These are phyloP conservation scores for Drosophila limbata DNA, from an alignment of 2,888 invertebrate genomes.

Conservation along the genomic window DNA sequence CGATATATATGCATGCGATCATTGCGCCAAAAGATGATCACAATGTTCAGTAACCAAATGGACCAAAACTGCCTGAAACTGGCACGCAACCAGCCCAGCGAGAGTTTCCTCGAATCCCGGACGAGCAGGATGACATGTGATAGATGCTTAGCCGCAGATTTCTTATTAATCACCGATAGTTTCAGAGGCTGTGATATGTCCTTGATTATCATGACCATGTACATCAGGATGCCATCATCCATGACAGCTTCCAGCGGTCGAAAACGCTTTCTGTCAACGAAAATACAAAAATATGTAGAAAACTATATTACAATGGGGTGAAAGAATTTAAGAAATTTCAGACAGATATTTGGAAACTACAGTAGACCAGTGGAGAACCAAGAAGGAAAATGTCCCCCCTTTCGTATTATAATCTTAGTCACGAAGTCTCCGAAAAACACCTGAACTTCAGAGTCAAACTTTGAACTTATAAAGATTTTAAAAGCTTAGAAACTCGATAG, in stretches of 20 bases:
- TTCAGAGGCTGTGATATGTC: conserved; percentile 78
- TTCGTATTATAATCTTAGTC: too few species aligned
- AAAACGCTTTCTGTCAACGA: conserved; percentile 65
- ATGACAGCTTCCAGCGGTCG: conserved; percentile 64
- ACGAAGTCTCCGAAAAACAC: too few species aligned
- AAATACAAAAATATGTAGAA: background rate
- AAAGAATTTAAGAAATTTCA: background rate
- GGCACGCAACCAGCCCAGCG: conserved; percentile 82
- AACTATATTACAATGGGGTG: background rate
- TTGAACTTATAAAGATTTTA: too few species aligned
- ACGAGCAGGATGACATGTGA: conserved; percentile 81
- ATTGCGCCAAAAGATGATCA: conserved; percentile 75
- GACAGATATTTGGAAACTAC: too few species aligned
- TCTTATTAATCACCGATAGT: conserved; percentile 76
- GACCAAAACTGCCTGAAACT: conserved; percentile 87
- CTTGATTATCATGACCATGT: conserved; percentile 80
- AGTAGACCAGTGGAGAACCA: too few species aligned
- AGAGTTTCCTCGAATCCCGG: conserved; percentile 61
- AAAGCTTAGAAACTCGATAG: too few species aligned
- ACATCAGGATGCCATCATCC: conserved; percentile 82
- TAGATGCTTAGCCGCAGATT: conserved; percentile 81
- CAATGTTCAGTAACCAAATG: conserved; percentile 86
- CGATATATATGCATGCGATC: conserved; percentile 85
- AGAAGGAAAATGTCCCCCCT: too few species aligned
- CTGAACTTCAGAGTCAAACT: too few species aligned